Base-by-base conservation (phyloP, 2,888 invertebrate genomes). In the Lasioglossum malachurum region DNA sequence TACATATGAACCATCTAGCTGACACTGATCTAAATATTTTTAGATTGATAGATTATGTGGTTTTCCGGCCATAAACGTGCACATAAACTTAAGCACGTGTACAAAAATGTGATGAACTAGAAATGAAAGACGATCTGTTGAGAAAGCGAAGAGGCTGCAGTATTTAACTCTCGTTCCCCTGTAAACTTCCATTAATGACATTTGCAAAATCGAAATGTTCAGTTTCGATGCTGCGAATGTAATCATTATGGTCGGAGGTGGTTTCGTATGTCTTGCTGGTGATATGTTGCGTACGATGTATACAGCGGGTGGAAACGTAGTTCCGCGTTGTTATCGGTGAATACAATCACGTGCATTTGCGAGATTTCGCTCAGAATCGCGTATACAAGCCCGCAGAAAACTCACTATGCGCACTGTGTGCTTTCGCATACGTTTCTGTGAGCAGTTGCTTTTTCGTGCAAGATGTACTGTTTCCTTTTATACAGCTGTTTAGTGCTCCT, bases 331-430 rank as follows among this genome's bases (percentile, higher is more conserved):
- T 67, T 77, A 82, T 77, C 75, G 78, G 75, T 3, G 60, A 64
- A 88, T 44, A 60, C 72, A 46, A 84, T 83, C 82, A 57, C 44
- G 73, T 19, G 57, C 53, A 46, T 78, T 83, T 83, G 78, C 72
- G 44, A 64, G 78, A 75, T 83, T 75, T 64, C 35, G n/a, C 71
- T 14, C 64, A 53, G 73, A 35, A 82, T 57, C 71, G 35, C 16
- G 27, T n/a, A 60, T 23, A n/a, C 16, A 19, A 19, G 12, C 16
- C 12, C 4, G 35, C 31, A 16, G 83, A 44, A 78, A 53, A 71
- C n/a, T 69, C 69, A 38, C 38, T 80, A 23, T 69, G 44, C 19
- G 72, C 44, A 35, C 10, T 53, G 19, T 49, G 16, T n/a, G 44
- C 77, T 44, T 76, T 67, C 46, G n/a, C 27, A 67, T 77, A 19